Percentiles rank a stretch among this genome's conserved stretches.
Evolutionary conservation across 2,797 vertebrate species (phyloP).

Genomic region (Periophthalmus magnuspinnatus): DNA sequence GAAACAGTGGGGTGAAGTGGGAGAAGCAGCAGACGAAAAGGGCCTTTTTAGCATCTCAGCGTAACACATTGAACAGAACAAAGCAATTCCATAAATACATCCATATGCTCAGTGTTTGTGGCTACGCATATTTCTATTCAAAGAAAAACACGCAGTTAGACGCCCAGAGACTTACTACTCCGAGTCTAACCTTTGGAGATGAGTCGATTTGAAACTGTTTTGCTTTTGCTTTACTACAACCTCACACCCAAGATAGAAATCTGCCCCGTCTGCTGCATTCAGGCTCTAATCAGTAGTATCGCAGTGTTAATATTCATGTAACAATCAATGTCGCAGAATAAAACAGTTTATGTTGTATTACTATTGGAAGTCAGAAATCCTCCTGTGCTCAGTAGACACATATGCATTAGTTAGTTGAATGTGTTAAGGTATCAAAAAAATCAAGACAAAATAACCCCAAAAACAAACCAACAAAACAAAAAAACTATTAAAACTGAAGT

Average conservation of each 20-base stretch:
- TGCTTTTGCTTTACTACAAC: conserved; percentile 41
- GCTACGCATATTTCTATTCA: conserved; percentile 76
- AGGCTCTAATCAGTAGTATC: conserved; percentile 68
- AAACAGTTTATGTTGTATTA: not conserved
- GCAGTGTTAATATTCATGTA: conserved; percentile 52
- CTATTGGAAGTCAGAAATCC: not conserved
- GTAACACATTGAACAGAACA: conserved; percentile 73
- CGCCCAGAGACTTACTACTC: conserved; percentile 74
- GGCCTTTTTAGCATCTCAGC: conserved; percentile 57
- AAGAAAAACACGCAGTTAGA: conserved; percentile 76
- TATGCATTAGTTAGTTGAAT: too few species aligned
- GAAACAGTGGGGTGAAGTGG: conserved; percentile 37
- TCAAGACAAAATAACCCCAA: too few species aligned
- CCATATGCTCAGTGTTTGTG: conserved; percentile 79
- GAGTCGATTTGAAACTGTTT: conserved; percentile 69
- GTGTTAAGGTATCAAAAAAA: too few species aligned
- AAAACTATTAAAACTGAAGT: too few species aligned
- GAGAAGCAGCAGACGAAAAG: conserved; percentile 55
- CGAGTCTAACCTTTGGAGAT: conserved; percentile 77
- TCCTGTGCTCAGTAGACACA: too few species aligned
- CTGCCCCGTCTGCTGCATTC: conserved; percentile 52
- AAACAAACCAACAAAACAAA: too few species aligned
- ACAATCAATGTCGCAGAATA: not conserved
- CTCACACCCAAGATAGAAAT: conserved; percentile 64
- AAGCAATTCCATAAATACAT: conserved; percentile 74